Evolutionary conservation across 1,140 invertebrate genomes (phyloP).

Genomic region (Anoplophora glabripennis): DNA sequence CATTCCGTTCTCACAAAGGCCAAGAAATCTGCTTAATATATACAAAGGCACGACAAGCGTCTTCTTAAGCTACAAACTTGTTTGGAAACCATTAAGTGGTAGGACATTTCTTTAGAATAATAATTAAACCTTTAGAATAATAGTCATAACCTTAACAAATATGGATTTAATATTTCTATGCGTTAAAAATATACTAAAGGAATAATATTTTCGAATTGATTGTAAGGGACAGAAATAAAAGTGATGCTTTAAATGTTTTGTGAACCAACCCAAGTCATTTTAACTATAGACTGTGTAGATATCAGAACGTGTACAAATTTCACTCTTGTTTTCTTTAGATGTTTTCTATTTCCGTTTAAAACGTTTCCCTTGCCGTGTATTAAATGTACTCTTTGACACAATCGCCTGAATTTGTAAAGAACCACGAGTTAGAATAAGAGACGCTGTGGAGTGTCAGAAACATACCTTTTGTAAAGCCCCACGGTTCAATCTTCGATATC

Average conservation of each 20-base stretch:
- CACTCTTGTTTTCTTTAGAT: neutral
- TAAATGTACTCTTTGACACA: slow-evolving; percentile 14
- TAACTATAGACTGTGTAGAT: no score
- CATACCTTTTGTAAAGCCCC: slow-evolving; percentile 16
- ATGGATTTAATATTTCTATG: no score
- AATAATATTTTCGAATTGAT: no score
- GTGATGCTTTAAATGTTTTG: no score
- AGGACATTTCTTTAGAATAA: slow-evolving; percentile 4
- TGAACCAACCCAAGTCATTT: no score
- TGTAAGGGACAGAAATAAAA: no score
- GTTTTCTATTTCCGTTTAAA: slow-evolving; percentile 18
- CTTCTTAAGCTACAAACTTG: slow-evolving; percentile 7
- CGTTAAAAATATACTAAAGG: no score
- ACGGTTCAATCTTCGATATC: slow-evolving; percentile 20
- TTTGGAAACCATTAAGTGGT: slow-evolving; percentile 4
- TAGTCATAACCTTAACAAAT: no score
- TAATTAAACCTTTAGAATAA: neutral
- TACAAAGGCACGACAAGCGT: slow-evolving; percentile 6
- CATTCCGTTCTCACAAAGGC: slow-evolving; percentile 10
- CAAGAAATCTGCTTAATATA: slow-evolving; percentile 14
- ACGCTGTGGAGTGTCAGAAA: slow-evolving; percentile 12
- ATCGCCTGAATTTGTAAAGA: slow-evolving; percentile 15
- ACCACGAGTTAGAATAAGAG: slow-evolving; percentile 13
- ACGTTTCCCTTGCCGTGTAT: slow-evolving; percentile 9
- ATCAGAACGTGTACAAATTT: no score